Conservation (phyloP, 2,797 vertebrate genomes). For the Macropus fuliginosus region DNA sequence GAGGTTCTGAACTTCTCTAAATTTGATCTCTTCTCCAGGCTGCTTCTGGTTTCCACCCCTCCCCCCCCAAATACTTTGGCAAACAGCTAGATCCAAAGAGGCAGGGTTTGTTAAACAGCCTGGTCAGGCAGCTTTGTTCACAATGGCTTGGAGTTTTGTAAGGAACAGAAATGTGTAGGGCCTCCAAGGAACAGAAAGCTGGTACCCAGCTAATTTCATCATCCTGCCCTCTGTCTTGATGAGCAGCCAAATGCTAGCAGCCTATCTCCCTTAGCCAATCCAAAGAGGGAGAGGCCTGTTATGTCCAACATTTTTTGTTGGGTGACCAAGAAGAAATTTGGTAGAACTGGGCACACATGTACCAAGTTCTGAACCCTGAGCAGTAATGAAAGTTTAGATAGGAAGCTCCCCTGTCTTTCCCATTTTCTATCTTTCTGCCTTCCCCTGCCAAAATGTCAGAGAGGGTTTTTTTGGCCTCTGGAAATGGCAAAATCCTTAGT, state of each 20-base stretch:
- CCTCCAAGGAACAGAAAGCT: not conserved
- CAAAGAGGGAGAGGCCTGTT: not conserved
- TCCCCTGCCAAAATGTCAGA: not conserved
- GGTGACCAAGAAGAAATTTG: not conserved
- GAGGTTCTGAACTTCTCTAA: not conserved
- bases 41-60: not conserved
- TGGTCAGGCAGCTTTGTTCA: not conserved
- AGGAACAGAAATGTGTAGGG: not conserved
- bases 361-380: not conserved
- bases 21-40: not conserved
- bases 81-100: not conserved
- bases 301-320: not conserved
- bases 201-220: not conserved
- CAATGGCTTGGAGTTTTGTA: not conserved
- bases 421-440: not conserved
- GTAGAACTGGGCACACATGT: not conserved
- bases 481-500: not conserved
- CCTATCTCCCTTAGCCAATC: not conserved
- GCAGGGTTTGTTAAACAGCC: not conserved
- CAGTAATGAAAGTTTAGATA: not conserved
- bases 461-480: not conserved
- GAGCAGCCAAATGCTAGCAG: not conserved
- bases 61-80: not conserved
- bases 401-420: not conserved
- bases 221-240: not conserved